phyloP scores from a whole-genome alignment of 2,113 vertebrate species.

The Sclerurus mexicanus region DNA sequence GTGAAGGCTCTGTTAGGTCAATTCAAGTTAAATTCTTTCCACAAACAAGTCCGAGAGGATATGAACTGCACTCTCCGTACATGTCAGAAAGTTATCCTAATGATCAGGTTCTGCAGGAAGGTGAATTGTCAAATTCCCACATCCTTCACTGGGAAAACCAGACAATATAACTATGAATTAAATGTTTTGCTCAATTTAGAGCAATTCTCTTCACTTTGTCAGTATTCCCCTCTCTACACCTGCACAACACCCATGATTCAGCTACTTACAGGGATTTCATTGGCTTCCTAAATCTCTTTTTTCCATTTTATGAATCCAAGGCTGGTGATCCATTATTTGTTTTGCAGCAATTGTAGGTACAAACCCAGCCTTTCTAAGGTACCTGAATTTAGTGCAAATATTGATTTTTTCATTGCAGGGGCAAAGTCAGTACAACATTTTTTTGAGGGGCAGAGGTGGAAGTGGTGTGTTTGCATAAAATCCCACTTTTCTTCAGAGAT shows the following conservation, averaged over 20 bases:
- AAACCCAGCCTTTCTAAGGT: background rate
- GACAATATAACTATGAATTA: background rate
- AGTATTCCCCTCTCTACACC: accelerated
- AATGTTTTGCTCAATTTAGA: background rate
- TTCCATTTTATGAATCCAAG: background rate
- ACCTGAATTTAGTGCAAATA: background rate
- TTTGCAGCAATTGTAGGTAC: background rate
- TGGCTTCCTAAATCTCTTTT: background rate
- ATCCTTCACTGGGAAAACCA: background rate
- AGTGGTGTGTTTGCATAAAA: background rate
- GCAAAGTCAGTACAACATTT: background rate
- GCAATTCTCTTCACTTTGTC: background rate
- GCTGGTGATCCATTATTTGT: background rate
- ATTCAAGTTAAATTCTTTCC: background rate
- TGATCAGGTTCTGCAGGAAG: background rate
- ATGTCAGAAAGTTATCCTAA: background rate
- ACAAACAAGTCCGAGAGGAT: background rate
- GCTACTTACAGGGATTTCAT: background rate
- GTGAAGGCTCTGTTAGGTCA: background rate
- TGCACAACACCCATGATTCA: background rate
- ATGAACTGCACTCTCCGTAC: background rate
- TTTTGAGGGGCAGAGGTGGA: background rate
- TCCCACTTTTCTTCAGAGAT: background rate
- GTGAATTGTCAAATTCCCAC: background rate
- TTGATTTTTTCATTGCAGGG: background rate